These are phyloP conservation scores for Entomobrya multifasciata DNA, from an alignment of 2,888 invertebrate species.

Conservation along the genomic window DNA sequence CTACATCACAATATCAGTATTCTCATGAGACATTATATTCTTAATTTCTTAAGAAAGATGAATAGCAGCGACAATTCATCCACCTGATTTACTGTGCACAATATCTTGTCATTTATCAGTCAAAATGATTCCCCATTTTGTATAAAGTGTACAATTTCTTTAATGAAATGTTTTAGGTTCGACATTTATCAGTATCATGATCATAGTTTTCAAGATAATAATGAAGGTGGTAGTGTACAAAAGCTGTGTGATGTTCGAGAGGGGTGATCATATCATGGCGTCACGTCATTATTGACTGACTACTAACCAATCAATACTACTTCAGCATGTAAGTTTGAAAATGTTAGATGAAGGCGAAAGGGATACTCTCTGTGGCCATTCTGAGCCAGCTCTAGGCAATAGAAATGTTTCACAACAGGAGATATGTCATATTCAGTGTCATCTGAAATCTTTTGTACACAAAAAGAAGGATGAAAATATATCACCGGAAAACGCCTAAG, in stretches of 20 bases:
- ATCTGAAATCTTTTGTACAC: slow-evolving; percentile 39
- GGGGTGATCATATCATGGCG: slow-evolving; percentile 14
- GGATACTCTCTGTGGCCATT: no score
- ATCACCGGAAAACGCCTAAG: background rate
- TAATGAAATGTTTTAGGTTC: background rate
- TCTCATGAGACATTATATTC: no score
- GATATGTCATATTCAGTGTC: slow-evolving; percentile 68
- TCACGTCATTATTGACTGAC: slow-evolving; percentile 11
- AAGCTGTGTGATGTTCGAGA: background rate
- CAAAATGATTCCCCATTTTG: slow-evolving; percentile 32
- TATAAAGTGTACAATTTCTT: background rate
- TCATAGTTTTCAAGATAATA: background rate
- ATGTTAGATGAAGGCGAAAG: no score
- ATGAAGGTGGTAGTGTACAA: background rate
- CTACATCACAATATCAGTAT: background rate
- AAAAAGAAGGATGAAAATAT: background rate
- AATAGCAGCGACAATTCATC: background rate
- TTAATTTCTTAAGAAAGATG: no score
- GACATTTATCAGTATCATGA: background rate
- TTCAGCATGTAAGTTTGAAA: background rate
- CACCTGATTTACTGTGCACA: slow-evolving; percentile 17
- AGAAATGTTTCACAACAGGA: slow-evolving; percentile 53
- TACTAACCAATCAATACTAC: background rate
- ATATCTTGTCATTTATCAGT: slow-evolving; percentile 31
- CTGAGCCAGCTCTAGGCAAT: background rate